These are phyloP conservation scores for Zingel zingel DNA, from an alignment of 2,113 vertebrate genomes.

Conservation along the genomic window DNA sequence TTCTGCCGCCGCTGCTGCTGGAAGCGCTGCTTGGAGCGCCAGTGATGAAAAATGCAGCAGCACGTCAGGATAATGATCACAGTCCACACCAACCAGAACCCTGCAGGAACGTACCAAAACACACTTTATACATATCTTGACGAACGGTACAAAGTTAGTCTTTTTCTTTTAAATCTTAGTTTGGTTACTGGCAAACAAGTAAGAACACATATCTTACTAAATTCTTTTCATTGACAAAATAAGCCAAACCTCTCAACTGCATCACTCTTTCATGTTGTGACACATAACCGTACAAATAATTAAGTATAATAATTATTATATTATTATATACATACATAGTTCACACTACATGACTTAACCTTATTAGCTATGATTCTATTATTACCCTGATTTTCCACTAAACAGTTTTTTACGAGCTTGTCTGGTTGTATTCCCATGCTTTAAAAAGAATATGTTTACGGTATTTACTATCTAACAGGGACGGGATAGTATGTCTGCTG, in stretches of 20 bases:
- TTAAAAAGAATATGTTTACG: too few species aligned
- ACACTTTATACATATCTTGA: neutral
- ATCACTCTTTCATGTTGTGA: neutral
- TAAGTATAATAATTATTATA: too few species aligned
- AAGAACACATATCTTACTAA: neutral
- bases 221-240: neutral
- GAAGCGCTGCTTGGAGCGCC: constrained; percentile 93
- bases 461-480: too few species aligned
- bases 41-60: constrained; percentile 95
- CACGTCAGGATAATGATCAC: constrained; percentile 94
- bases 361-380: too few species aligned
- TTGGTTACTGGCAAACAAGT: neutral
- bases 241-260: neutral
- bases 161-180: neutral
- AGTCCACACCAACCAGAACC: constrained; percentile 98
- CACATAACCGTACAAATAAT: too few species aligned
- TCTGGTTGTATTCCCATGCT: too few species aligned
- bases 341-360: too few species aligned
- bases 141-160: neutral
- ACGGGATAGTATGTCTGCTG: too few species aligned
- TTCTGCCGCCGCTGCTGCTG: constrained; percentile 96
- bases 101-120: constrained; percentile 72
- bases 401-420: too few species aligned
- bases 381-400: too few species aligned
- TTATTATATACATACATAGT: too few species aligned